Conservation (phyloP, 2,113 vertebrate species). For the Brachyistius frenatus region DNA sequence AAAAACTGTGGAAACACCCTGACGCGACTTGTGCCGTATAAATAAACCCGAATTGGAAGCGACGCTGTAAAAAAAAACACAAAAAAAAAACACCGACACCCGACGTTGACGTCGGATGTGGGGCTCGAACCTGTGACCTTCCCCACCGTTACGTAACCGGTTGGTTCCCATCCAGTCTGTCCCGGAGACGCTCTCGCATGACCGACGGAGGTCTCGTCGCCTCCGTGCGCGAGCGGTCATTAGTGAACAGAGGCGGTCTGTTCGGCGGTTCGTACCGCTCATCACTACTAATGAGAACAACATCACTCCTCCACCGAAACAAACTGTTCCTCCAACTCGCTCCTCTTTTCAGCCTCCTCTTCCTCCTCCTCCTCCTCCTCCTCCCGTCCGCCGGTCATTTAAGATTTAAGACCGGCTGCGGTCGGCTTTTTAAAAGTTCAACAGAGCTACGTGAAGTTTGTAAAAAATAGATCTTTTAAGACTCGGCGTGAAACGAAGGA, state of each 20-base stretch:
- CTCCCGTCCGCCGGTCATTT: no score
- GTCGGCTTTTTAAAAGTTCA: no score
- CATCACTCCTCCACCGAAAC: constrained; percentile 51
- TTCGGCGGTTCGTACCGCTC: constrained; percentile 63
- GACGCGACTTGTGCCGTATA: no score
- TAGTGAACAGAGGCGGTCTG: constrained; percentile 80
- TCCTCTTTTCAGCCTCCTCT: neutral
- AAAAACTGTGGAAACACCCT: no score
- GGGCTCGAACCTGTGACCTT: constrained; percentile 71
- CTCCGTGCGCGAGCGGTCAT: constrained; percentile 67
- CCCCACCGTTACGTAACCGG: constrained; percentile 49
- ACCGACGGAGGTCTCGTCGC: constrained; percentile 63
- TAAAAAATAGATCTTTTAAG: no score
- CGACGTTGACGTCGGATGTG: neutral
- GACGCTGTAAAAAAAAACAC: no score
- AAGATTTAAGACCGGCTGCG: no score
- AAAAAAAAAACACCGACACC: no score
- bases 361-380: neutral
- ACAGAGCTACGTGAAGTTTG: no score
- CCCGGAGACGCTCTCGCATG: constrained; percentile 44
- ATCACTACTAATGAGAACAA: constrained; percentile 79
- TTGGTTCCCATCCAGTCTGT: constrained; percentile 67
- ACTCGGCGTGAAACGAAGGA: no score
- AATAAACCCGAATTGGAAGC: no score
- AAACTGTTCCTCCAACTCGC: constrained; percentile 58